phyloP scores from a whole-genome alignment of 2,113 vertebrate species.

The Strix uralensis region DNA sequence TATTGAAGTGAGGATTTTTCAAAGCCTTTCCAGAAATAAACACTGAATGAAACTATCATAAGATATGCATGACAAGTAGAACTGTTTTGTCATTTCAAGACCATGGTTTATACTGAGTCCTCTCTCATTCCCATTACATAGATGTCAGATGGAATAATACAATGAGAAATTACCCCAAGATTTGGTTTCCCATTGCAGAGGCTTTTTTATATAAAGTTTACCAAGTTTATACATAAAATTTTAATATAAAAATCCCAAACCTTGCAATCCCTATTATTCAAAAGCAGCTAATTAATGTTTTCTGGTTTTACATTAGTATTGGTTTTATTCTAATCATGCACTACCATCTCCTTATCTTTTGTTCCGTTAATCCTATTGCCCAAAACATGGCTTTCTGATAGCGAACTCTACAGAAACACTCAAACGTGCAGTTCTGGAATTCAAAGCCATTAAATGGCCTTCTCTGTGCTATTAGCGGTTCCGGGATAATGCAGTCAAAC shows the following conservation, averaged over 20 bases:
- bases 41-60: neutral
- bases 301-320: neutral
- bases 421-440: neutral
- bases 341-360: neutral
- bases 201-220: neutral
- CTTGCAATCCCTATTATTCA: neutral
- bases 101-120: neutral
- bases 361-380: neutral
- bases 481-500: neutral
- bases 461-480: neutral
- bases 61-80: neutral
- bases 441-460: neutral
- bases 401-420: neutral
- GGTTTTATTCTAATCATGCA: neutral
- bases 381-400: neutral
- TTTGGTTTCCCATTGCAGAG: neutral
- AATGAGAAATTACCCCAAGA: neutral
- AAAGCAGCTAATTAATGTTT: neutral
- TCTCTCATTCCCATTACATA: neutral
- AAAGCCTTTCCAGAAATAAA: slow-evolving; percentile 35
- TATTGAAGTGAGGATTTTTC: slow-evolving; percentile 24
- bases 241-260: neutral
- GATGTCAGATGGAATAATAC: neutral
- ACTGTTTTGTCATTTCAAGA: slow-evolving; percentile 4
- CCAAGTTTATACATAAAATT: neutral